Evolutionary conservation across 2,888 invertebrate species (phyloP).

Genomic region (Uloborus plumipes): DNA sequence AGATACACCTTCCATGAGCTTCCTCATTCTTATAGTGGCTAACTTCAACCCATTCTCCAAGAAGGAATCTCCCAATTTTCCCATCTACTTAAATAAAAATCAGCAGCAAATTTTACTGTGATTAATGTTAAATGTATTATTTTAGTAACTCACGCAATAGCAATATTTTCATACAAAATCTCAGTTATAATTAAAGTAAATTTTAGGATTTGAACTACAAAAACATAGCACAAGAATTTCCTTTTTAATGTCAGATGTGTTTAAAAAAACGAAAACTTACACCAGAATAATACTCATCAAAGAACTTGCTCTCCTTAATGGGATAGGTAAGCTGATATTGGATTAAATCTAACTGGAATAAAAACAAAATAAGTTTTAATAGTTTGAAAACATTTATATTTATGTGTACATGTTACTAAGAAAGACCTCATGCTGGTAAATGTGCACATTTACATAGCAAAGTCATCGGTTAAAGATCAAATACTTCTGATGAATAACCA

Average conservation of each 20-base stretch:
- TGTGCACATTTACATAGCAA: too few species aligned
- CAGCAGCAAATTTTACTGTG: too few species aligned
- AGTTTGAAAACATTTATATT: too few species aligned
- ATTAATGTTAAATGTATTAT: too few species aligned
- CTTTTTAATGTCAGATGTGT: too few species aligned
- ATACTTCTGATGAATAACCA: too few species aligned
- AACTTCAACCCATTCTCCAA: constrained; percentile 47
- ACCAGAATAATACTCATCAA: constrained; percentile 23
- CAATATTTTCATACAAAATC: too few species aligned
- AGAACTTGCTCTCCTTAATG: constrained; percentile 33
- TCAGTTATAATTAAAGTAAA: not conserved
- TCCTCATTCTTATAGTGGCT: constrained; percentile 18
- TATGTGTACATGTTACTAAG: too few species aligned
- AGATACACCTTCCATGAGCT: constrained; percentile 40
- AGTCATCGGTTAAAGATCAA: too few species aligned
- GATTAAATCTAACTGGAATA: constrained; percentile 39
- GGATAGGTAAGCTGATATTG: constrained; percentile 30
- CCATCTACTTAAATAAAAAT: constrained; percentile 19
- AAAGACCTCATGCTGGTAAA: too few species aligned
- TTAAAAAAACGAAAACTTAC: constrained; percentile 28
- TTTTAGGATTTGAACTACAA: not conserved
- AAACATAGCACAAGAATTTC: not conserved
- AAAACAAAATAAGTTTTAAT: not conserved
- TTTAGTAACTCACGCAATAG: not conserved
- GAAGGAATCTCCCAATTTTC: constrained; percentile 19